Evolutionary conservation across 2,888 invertebrate genomes (phyloP).

Genomic region (Phasia obesa): DNA sequence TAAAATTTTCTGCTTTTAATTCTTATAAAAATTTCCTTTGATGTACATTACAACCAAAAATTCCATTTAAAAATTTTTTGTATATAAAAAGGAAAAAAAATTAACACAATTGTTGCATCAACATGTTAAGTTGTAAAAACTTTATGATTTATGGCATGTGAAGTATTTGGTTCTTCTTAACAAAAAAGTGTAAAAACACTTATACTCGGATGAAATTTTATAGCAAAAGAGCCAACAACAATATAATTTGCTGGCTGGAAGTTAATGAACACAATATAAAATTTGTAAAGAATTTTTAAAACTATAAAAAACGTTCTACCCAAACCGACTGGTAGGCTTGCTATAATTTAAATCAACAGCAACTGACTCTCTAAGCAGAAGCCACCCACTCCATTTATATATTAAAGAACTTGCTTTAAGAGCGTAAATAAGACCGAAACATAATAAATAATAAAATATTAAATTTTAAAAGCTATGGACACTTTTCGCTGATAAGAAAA

Average conservation of each 20-base stretch:
- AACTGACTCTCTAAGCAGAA: no score
- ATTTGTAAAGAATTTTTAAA: slow-evolving; percentile 16
- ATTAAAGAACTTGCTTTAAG: no score
- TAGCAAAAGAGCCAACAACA: slow-evolving; percentile 33
- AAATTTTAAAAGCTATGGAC: no score
- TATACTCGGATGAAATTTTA: slow-evolving; percentile 26
- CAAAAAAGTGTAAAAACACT: slow-evolving; percentile 28
- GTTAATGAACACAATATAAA: slow-evolving; percentile 44
- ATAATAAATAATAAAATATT: no score
- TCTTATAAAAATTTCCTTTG: background rate
- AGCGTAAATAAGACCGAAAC: no score
- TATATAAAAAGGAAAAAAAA: slow-evolving; percentile 42
- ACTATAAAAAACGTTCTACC: no score
- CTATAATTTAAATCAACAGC: no score
- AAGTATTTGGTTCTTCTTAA: slow-evolving; percentile 37
- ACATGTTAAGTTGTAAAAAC: slow-evolving; percentile 56
- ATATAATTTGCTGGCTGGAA: slow-evolving; percentile 41
- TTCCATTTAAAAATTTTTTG: background rate
- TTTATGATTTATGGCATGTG: slow-evolving; percentile 67
- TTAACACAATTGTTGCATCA: slow-evolving; percentile 61
- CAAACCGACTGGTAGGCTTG: no score
- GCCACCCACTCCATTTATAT: no score
- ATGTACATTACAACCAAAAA: background rate
- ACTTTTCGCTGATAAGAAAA: no score
- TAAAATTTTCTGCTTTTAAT: background rate